phyloP scores from a whole-genome alignment of 2,888 invertebrate species.

The Psococerastis gibbosa region DNA sequence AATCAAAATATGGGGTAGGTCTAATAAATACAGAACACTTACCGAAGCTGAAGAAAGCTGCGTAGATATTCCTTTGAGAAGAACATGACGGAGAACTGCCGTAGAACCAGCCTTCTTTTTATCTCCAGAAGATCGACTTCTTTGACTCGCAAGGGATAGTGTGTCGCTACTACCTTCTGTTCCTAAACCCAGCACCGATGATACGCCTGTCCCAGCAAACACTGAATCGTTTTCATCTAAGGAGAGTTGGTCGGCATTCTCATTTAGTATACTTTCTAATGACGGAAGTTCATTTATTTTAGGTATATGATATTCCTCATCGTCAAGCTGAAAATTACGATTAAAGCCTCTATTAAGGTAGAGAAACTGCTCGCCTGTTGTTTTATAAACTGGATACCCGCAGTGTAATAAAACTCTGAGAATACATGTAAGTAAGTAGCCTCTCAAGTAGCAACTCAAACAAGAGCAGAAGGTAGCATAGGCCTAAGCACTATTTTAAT shows the following conservation, averaged over 20 bases:
- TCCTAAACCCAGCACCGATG: conserved; percentile 17
- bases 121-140: conserved; percentile 21
- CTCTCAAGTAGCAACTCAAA: too few species aligned
- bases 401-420: too few species aligned
- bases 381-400: too few species aligned
- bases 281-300: conserved; percentile 55
- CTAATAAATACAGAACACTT: too few species aligned
- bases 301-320: conserved; percentile 62
- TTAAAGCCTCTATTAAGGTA: conserved; percentile 4
- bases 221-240: conserved; percentile 21
- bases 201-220: conserved; percentile 21
- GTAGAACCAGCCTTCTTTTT: conserved; percentile 28
- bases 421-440: too few species aligned
- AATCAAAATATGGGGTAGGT: too few species aligned
- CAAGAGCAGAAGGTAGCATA: too few species aligned
- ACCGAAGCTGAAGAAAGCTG: conserved; percentile 76
- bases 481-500: not conserved
- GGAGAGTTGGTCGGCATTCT: conserved; percentile 26
- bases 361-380: conserved; percentile 1
- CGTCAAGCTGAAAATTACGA: conserved; percentile 44
- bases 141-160: conserved; percentile 27
- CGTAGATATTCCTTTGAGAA: conserved; percentile 74
- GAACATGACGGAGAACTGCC: conserved; percentile 53
- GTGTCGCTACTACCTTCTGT: conserved; percentile 43
- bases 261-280: conserved; percentile 63